These are phyloP conservation scores for Lepidotrigona ventralis DNA, from an alignment of 1,140 invertebrate species.

Conservation along the genomic window DNA sequence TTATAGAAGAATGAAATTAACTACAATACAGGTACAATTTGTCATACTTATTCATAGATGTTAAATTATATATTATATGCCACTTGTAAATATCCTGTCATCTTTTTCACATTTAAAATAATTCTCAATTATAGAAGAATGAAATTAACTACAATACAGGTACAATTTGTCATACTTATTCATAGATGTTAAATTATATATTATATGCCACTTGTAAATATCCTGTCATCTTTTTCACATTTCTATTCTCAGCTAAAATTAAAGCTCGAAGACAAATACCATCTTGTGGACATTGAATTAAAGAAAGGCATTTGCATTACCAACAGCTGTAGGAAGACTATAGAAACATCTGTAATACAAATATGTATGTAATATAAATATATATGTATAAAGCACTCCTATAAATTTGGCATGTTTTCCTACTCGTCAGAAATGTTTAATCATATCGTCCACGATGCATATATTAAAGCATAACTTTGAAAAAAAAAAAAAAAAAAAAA, in stretches of 20 bases:
- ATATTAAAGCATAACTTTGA: background rate
- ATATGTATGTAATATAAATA: conserved; percentile 34
- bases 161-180: conserved; percentile 51
- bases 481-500: background rate
- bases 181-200: conserved; percentile 51
- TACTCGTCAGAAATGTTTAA: background rate
- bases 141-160: background rate
- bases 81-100: conserved; percentile 36
- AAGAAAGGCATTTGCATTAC: conserved; percentile 63
- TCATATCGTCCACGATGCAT: too few relatives aligned
- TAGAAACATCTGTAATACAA: conserved; percentile 62
- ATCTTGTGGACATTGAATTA: conserved; percentile 53
- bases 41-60: conserved; percentile 59
- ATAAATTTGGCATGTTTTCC: background rate
- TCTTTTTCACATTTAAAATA: conserved; percentile 53
- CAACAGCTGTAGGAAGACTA: conserved; percentile 59
- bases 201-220: conserved; percentile 39
- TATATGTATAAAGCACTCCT: background rate
- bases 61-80: conserved; percentile 41
- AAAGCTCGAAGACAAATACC: conserved; percentile 59
- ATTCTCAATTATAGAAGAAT: background rate
- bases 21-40: conserved; percentile 1
- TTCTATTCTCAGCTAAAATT: conserved; percentile 67
- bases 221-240: conserved; percentile 49
- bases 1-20: background rate